These are phyloP conservation scores for Ricordea florida DNA, from an alignment of 92 coral and sea anemone species.

Conservation along the genomic window DNA sequence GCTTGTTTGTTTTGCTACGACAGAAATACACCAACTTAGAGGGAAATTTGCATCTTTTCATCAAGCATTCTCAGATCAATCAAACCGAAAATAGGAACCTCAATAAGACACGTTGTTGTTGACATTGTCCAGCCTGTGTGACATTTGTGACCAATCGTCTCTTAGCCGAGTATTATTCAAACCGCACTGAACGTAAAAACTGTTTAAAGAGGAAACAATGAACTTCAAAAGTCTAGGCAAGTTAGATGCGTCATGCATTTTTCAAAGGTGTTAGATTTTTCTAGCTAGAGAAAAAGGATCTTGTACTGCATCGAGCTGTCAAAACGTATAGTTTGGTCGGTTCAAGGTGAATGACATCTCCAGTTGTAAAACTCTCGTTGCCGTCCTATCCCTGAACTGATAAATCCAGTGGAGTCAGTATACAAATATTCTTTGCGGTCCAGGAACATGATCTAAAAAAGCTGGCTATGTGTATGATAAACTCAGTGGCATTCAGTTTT, in stretches of 20 bases:
- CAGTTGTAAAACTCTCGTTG: too few species aligned
- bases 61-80: background rate
- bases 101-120: conserved; percentile 15
- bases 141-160: conserved; percentile 58
- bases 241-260: background rate
- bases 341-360: too few species aligned
- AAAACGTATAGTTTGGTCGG: too few species aligned
- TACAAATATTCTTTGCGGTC: too few species aligned
- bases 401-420: too few species aligned
- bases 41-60: conserved; percentile 23
- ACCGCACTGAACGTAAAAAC: conserved; percentile 22
- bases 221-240: background rate
- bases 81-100: background rate
- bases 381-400: too few species aligned
- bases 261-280: background rate
- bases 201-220: conserved; percentile 70
- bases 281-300: background rate
- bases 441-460: too few species aligned
- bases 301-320: too few species aligned
- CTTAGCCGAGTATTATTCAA: conserved; percentile 25
- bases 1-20: conserved; percentile 26
- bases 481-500: too few species aligned
- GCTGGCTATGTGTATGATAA: too few species aligned
- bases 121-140: conserved; percentile 39
- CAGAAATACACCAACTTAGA: conserved; percentile 13